Evolutionary conservation across 2,888 invertebrate species (phyloP), one percentile per base, ranked within the genome.

Genomic region (Noctuana brunneofusca): DNA sequence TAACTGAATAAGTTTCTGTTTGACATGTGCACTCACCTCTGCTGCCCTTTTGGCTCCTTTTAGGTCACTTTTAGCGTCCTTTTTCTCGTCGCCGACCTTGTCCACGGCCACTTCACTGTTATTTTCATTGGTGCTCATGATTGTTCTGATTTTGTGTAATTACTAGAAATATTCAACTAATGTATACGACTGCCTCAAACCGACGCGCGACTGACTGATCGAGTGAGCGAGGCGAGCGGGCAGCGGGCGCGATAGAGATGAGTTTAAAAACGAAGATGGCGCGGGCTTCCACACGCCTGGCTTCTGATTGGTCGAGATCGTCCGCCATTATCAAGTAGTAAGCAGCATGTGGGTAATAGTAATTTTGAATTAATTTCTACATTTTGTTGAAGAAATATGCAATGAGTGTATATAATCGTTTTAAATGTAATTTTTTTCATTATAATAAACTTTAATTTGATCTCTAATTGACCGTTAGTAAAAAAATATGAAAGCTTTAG

Each of bases 21-120:
- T 82, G 82, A 89, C 88, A 89, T 90, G 91, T 90, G 85, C 81
- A 94, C 96, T 95, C 91, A 96, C 96, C 94, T 96, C 96, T 80
- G 96, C 96, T 92, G 96, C 94, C 93, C 96, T 94, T 93, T 96
- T 96, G 84, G 95, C 95, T 92, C 96, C 96, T 93, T 96, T 96
- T 83, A 96, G 92, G 84, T 96, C 96, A 91, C 95, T 95, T 93
- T 96, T 96, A 64, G 95, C 93, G 84, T 96, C 74, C 72, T 93
- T 91, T 83, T 93, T 93, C 92, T 96, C 96, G 81, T 96, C 96
- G 83, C 95, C 96, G 84, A 94, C 93, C 94, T 96, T 96, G 92
- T 96, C 96, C 74, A 96, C 95, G 79, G 95, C 96, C 90, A 96
- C 96, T 92, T 96, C 96, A 84, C 93, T 92, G 93, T 95, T 96